A percentile compares a stretch with the other conserved stretches of the same genome.
These are phyloP conservation scores for Drosophila sproati DNA, from an alignment of 1,140 invertebrate genomes.

Conservation along the genomic window DNA sequence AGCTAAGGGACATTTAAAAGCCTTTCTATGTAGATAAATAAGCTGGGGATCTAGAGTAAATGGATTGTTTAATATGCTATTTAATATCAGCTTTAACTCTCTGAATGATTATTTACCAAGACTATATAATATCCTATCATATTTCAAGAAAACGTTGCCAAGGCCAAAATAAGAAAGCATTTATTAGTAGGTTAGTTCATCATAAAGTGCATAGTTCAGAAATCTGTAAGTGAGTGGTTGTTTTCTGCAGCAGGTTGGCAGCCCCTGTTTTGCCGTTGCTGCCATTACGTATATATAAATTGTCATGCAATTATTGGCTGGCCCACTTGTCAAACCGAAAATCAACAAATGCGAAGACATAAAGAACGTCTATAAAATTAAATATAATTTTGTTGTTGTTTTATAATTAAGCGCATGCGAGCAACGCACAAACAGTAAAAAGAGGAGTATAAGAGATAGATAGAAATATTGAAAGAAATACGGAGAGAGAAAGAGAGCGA, in stretches of 20 bases:
- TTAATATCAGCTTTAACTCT: background rate
- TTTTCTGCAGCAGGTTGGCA: slow-evolving; percentile 32
- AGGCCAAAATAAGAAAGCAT: slow-evolving; percentile 41
- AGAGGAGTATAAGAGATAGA: slow-evolving; percentile 11
- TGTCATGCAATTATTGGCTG: slow-evolving; percentile 48
- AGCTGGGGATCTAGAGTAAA: background rate
- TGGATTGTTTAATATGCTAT: background rate
- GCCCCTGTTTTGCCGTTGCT: slow-evolving; percentile 11
- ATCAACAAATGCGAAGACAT: slow-evolving; percentile 32
- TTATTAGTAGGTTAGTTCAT: slow-evolving; percentile 9
- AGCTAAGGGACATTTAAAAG: slow-evolving; percentile 37
- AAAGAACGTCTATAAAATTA: slow-evolving; percentile 38
- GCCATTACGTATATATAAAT: slow-evolving; percentile 9
- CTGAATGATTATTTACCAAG: too few relatives aligned
- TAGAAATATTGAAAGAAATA: too few relatives aligned
- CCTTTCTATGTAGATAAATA: slow-evolving; percentile 49
- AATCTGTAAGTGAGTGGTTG: slow-evolving; percentile 32
- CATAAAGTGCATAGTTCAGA: slow-evolving; percentile 34
- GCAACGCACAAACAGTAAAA: slow-evolving; percentile 45
- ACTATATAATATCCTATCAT: slow-evolving; percentile 6
- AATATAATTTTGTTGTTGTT: slow-evolving; percentile 37
- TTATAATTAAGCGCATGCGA: slow-evolving; percentile 76
- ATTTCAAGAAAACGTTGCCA: slow-evolving; percentile 75
- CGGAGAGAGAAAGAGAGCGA: slow-evolving; percentile 9
- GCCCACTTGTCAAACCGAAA: slow-evolving; percentile 40